These are phyloP conservation scores for Gari tellinella DNA, from an alignment of 2,888 invertebrate genomes.

Conservation along the genomic window DNA sequence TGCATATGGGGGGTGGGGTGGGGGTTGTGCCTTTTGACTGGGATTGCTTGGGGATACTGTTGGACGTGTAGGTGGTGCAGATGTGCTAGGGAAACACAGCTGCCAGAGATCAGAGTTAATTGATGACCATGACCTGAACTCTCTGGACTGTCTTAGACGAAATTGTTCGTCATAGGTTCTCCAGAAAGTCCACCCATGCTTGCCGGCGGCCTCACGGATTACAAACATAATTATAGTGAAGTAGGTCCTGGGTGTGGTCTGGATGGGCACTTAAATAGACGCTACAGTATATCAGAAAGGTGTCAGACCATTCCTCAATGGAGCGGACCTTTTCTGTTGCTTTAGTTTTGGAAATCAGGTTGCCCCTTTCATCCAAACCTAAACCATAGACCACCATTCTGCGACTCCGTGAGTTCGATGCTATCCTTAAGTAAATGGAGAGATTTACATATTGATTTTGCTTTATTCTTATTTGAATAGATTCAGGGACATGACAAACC, in stretches of 20 bases:
- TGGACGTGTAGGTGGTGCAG: not conserved
- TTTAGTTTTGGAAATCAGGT: too few relatives aligned
- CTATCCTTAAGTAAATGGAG: conserved; percentile 14
- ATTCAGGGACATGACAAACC: conserved; percentile 1
- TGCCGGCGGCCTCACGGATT: conserved; percentile 7
- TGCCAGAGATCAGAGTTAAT: conserved; percentile 30
- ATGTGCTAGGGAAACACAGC: conserved; percentile 6
- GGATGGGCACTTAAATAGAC: conserved; percentile 9
- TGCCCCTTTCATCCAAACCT: too few relatives aligned
- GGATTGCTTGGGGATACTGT: not conserved
- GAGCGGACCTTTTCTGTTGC: conserved; percentile 1
- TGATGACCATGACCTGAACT: conserved; percentile 8
- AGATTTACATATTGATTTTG: conserved; percentile 15
- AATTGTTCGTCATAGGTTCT: conserved; percentile 23
- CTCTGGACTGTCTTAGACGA: conserved; percentile 17
- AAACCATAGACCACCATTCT: not conserved
- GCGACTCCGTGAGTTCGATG: not conserved
- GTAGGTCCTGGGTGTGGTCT: conserved; percentile 1
- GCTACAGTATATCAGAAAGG: conserved; percentile 20
- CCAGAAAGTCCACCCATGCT: conserved; percentile 1
- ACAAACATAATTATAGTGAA: conserved; percentile 31
- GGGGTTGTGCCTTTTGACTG: not conserved
- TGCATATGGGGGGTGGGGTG: conserved; percentile 1
- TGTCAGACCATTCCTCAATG: conserved; percentile 30
- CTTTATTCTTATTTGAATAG: conserved; percentile 1